Evolutionary conservation across 2,888 invertebrate genomes (phyloP).

Genomic region (Stictocephala bisonia): DNA sequence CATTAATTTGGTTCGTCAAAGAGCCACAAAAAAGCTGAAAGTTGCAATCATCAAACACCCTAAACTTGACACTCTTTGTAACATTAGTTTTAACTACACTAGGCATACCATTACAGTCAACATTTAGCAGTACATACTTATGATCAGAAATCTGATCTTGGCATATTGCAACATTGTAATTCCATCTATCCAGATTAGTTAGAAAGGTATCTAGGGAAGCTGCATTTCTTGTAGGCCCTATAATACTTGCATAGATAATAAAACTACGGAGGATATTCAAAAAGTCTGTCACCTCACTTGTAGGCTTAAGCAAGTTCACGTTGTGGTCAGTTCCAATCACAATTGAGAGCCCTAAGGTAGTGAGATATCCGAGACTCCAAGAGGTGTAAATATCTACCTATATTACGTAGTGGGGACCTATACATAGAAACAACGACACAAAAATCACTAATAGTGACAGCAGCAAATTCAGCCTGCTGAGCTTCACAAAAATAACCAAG

Average conservation of each 20-base stretch:
- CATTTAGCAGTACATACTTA: conserved; percentile 59
- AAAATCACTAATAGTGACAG: not conserved
- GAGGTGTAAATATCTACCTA: not conserved
- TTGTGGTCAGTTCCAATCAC: conserved; percentile 26
- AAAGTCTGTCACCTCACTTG: not conserved
- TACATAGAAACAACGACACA: conserved; percentile 26
- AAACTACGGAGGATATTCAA: conserved; percentile 21
- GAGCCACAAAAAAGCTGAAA: no score
- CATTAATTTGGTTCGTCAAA: no score
- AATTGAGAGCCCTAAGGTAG: not conserved
- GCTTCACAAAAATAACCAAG: not conserved
- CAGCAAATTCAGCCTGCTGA: conserved; percentile 15
- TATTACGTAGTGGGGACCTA: conserved; percentile 2
- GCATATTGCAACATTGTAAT: not conserved
- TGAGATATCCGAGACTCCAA: not conserved
- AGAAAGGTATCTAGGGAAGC: conserved; percentile 27
- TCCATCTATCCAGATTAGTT: conserved; percentile 32
- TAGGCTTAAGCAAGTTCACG: not conserved
- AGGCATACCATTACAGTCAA: no score
- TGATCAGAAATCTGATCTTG: conserved; percentile 26
- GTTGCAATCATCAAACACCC: no score
- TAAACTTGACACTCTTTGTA: no score
- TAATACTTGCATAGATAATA: not conserved
- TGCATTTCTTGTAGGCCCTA: conserved; percentile 14
- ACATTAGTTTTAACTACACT: no score